phyloP scores from a whole-genome alignment of 2,797 vertebrate species.

The Parotocinclus haroldoi region DNA sequence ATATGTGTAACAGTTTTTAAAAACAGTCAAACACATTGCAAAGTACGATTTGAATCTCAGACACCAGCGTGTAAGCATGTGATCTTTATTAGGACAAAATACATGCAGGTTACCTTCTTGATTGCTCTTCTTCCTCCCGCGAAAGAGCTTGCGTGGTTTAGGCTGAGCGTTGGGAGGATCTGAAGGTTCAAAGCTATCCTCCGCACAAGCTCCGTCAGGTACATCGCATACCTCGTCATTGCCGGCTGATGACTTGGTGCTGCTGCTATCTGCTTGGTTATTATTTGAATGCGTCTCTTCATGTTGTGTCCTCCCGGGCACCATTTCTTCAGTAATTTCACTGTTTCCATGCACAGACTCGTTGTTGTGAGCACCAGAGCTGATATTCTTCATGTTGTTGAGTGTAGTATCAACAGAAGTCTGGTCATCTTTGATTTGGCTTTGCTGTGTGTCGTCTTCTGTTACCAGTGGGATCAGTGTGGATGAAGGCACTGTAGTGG shows the following conservation, averaged over 20 bases:
- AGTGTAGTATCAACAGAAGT: neutral
- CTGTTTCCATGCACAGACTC: conserved; percentile 8
- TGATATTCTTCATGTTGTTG: neutral
- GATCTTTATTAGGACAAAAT: conserved; percentile 60
- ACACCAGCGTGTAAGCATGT: conserved; percentile 11
- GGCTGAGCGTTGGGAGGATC: conserved; percentile 41
- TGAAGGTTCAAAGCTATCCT: conserved; percentile 46
- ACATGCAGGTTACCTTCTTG: conserved; percentile 70
- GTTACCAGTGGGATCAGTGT: conserved; percentile 46
- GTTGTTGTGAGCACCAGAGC: conserved; percentile 20
- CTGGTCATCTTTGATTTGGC: conserved; percentile 25
- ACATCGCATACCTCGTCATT: conserved; percentile 44
- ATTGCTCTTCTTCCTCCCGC: conserved; percentile 71
- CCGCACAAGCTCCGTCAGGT: conserved; percentile 54
- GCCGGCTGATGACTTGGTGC: neutral
- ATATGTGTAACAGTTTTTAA: conserved; percentile 6
- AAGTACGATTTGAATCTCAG: neutral
- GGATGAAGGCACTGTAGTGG: neutral
- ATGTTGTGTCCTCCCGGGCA: neutral
- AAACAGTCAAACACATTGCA: neutral
- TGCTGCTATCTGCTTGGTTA: conserved; percentile 31
- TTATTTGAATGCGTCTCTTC: neutral
- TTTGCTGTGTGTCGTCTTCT: conserved; percentile 52
- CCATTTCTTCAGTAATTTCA: conserved; percentile 25
- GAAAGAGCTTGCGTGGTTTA: conserved; percentile 65